A percentile compares a stretch with the other conserved stretches of the same genome.
Evolutionary conservation across 2,888 invertebrate genomes (phyloP).

Genomic region (Caenorhabditis sulstoni): DNA sequence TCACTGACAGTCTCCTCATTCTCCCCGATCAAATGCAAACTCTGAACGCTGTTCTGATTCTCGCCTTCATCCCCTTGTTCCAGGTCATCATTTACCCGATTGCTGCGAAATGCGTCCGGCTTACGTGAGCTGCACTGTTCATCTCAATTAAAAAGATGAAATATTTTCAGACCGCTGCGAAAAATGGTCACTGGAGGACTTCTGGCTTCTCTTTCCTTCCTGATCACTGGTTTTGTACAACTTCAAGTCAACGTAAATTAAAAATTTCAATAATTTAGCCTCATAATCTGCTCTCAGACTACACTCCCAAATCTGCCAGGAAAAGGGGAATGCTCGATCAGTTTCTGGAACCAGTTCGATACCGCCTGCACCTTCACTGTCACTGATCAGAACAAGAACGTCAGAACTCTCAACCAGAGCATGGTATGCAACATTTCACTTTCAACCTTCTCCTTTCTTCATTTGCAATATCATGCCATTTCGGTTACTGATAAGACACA

Average conservation of each 20-base stretch:
- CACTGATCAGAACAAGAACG: slow-evolving; percentile 20
- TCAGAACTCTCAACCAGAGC: slow-evolving; percentile 16
- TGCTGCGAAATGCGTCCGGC: slow-evolving; percentile 59
- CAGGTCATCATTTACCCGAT: slow-evolving; percentile 81
- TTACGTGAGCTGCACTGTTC: slow-evolving; percentile 73
- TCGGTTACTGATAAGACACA: slow-evolving; percentile 19
- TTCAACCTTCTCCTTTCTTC: slow-evolving; percentile 11
- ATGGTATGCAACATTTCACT: slow-evolving; percentile 15
- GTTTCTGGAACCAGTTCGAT: slow-evolving; percentile 72
- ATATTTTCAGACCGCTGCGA: slow-evolving; percentile 83
- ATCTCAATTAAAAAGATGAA: too few species aligned
- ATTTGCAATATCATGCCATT: slow-evolving; percentile 40
- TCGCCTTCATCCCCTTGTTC: slow-evolving; percentile 82
- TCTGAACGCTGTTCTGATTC: slow-evolving; percentile 82
- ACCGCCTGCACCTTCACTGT: slow-evolving; percentile 32
- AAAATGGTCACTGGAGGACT: slow-evolving; percentile 92
- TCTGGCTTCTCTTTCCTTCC: slow-evolving; percentile 89
- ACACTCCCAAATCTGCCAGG: slow-evolving; percentile 71
- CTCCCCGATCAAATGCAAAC: slow-evolving; percentile 77
- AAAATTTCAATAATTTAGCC: neutral
- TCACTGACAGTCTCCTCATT: slow-evolving; percentile 67
- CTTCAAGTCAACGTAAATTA: slow-evolving; percentile 74
- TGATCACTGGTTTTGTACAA: slow-evolving; percentile 89
- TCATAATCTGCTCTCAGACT: slow-evolving; percentile 68
- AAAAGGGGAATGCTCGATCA: slow-evolving; percentile 64